Evolutionary conservation across 2,797 vertebrate species (phyloP).

Genomic region (Astyanax mexicanus): DNA sequence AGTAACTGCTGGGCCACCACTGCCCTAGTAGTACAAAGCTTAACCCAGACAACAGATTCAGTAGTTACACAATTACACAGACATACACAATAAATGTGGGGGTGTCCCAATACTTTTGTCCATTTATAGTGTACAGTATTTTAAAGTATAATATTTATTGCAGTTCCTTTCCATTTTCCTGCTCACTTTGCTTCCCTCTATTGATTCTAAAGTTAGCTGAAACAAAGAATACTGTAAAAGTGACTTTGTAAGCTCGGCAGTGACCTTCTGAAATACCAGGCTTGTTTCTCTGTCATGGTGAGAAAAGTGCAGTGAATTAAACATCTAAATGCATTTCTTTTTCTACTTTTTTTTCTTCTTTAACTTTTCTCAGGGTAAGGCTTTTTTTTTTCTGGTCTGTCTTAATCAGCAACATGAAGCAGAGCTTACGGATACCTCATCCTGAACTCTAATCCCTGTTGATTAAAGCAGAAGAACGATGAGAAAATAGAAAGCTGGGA

Average conservation of each 20-base stretch:
- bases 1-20: no score
- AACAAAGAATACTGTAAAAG: neutral
- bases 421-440: slow-evolving; percentile 1
- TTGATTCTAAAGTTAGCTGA: neutral
- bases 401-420: slow-evolving; percentile 1
- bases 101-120: no score
- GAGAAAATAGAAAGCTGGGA: neutral
- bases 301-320: neutral
- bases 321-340: neutral
- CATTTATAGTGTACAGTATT: no score
- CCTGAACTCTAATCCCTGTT: slow-evolving; percentile 25
- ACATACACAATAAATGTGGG: no score
- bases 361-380: neutral
- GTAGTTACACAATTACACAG: no score
- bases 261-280: neutral
- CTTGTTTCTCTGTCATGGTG: neutral
- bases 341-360: no score
- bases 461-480: slow-evolving; percentile 9
- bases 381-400: neutral
- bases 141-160: no score
- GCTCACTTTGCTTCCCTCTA: neutral
- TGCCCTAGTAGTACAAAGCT: no score
- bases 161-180: no score
- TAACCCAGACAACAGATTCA: no score
- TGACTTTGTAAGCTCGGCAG: slow-evolving; percentile 6